A percentile compares a stretch with the other conserved stretches of the same genome.
phyloP scores from a whole-genome alignment of 2,888 invertebrate genomes.

The Orthosia gracilis region DNA sequence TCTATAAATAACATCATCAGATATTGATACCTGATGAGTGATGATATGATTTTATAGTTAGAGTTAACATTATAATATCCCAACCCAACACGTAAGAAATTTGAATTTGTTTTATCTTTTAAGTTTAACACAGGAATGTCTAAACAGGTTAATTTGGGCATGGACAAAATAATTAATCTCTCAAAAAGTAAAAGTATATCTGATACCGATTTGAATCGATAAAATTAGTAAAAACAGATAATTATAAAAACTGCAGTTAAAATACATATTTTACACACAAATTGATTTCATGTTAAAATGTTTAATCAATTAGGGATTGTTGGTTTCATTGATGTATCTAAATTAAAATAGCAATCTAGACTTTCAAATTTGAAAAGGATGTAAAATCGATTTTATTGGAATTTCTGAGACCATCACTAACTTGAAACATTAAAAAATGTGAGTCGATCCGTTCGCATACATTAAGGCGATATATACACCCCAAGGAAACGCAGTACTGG shows the following conservation, averaged over 20 bases:
- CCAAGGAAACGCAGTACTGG: too few species aligned
- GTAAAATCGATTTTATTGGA: slow-evolving; percentile 6
- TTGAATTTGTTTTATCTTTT: too few species aligned
- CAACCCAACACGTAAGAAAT: too few species aligned
- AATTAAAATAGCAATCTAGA: slow-evolving; percentile 33
- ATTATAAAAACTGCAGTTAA: neutral
- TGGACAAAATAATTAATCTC: neutral
- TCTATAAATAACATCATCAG: too few species aligned
- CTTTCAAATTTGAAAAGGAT: slow-evolving; percentile 27
- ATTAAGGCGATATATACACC: too few species aligned
- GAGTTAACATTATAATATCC: too few species aligned
- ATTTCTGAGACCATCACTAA: slow-evolving; percentile 32
- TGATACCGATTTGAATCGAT: neutral
- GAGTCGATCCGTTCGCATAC: neutral
- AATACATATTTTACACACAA: neutral
- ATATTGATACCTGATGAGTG: too few species aligned
- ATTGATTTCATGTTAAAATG: neutral
- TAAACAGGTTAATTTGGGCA: neutral
- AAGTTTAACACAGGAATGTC: too few species aligned
- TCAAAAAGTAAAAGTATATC: slow-evolving; percentile 3
- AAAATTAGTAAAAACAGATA: too few species aligned
- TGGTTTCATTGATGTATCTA: slow-evolving; percentile 1
- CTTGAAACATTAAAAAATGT: neutral
- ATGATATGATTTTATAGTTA: too few species aligned
- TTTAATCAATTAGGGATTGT: slow-evolving; percentile 14